phyloP scores from a whole-genome alignment of 2,797 vertebrate species.

The Uromys caudimaculatus region DNA sequence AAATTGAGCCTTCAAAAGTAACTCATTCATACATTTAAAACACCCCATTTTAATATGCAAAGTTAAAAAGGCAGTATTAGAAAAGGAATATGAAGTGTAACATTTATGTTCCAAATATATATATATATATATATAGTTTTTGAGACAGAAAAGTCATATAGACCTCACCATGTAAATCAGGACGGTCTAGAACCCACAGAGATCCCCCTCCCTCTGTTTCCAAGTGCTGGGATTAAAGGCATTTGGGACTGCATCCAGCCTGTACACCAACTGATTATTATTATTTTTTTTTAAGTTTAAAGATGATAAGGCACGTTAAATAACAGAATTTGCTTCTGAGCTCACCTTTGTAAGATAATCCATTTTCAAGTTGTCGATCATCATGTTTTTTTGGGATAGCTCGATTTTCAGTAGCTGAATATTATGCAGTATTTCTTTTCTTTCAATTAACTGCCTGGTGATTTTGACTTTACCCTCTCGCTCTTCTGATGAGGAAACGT shows the following conservation, averaged over 20 bases:
- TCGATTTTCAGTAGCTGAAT: conserved; percentile 96
- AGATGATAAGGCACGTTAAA: not conserved
- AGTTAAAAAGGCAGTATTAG: not conserved
- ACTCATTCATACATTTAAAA: conserved; percentile 15
- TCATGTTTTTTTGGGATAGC: conserved; percentile 95
- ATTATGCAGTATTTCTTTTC: conserved; percentile 95
- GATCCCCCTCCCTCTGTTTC: not conserved
- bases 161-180: not conserved
- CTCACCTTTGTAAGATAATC: conserved; percentile 96
- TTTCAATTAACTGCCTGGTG: conserved; percentile 95
- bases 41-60: not conserved
- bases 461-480: conserved; percentile 90
- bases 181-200: not conserved
- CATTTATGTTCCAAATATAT: not conserved
- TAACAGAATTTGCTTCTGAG: not conserved
- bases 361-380: conserved; percentile 97
- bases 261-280: not conserved
- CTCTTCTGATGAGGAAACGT: conserved; percentile 95
- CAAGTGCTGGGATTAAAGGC: not conserved
- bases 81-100: not conserved
- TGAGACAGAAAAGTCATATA: not conserved
- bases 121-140: not conserved
- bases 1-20: conserved; percentile 7
- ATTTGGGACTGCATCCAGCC: not conserved
- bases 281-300: conserved; percentile 8